Evolutionary conservation across 2,113 vertebrate genomes (phyloP), one percentile per base, ranked within the genome.

Genomic region (Lamprologus sp.): DNA sequence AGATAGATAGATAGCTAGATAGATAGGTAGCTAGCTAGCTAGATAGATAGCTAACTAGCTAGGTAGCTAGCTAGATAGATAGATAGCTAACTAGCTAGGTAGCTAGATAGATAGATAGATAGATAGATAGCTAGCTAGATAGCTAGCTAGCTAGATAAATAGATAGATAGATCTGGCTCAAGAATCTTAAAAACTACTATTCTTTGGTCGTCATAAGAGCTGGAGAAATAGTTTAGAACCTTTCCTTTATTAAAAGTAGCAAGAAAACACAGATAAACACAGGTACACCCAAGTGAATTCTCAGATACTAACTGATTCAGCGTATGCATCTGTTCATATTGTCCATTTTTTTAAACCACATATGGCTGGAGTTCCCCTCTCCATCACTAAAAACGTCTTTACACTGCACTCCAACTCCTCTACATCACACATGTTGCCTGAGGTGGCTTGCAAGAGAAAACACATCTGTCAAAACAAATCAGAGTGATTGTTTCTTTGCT

Each of bases 111-210:
- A 1, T 28, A 2, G 26, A 1, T 7, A 7, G 2, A 0, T 28
- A 3, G 4, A 0, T 37, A 6, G 28, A 2, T 28, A 5, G 2
- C n/a, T n/a, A n/a, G n/a, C n/a, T 37, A 0, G 4, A 0, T 4
- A 35, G 2, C 0, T 9, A 37, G 35, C 0, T 10, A 33, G 33
- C 0, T 7, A 33, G 4, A 2, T 28, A 6, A 1, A 5, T 40
- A 1, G 10, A 6, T 7, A 7, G 31, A 7, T 31, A 2, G 31
- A 31, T 49, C n/a, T 54, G 4, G 53, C 21, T 58, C 13, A 28
- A 31, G 55, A 31, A 58, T 28, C 14, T 58, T 15, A 28, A 2
- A 58, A 58, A 31, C 0, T 15, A 58, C 26, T 58, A 31, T 15
- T 58, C 26, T 58, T 28, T 4, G 55, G 26, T 58, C 5, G 1